Percentiles rank a stretch among this genome's conserved stretches.
Conservation (phyloP, 2,888 invertebrate genomes). For the Blera fallax region DNA sequence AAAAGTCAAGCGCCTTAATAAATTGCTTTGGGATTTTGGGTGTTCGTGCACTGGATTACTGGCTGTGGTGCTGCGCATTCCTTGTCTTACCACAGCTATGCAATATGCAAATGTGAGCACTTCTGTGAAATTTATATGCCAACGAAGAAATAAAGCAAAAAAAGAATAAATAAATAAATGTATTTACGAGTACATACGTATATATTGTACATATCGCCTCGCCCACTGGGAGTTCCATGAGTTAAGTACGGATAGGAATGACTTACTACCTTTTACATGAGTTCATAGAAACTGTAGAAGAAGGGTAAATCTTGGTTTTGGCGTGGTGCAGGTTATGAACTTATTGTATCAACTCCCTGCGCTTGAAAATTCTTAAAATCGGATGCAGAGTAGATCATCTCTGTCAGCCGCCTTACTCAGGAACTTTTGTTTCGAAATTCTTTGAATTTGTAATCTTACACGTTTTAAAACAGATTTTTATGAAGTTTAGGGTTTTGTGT, state of each 20-base stretch:
- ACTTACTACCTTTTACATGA: neutral
- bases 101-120: conserved; percentile 65
- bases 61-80: conserved; percentile 27
- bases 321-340: neutral
- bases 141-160: conserved; percentile 19
- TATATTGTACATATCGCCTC: neutral
- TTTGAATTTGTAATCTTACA: too few species aligned
- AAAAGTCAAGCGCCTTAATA: conserved; percentile 81
- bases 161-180: too few species aligned
- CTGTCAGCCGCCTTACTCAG: too few species aligned
- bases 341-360: neutral
- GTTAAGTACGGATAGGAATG: neutral
- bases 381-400: too few species aligned
- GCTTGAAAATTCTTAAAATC: too few species aligned
- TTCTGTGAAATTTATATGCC: conserved; percentile 36
- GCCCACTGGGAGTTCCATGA: neutral
- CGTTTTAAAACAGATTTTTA: too few species aligned
- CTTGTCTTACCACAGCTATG: conserved; percentile 22
- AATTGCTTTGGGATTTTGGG: conserved; percentile 80
- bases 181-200: too few species aligned
- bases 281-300: neutral
- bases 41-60: conserved; percentile 41
- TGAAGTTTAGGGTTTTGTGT: too few species aligned
- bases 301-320: neutral
- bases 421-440: too few species aligned